Base-by-base conservation (phyloP, 2,797 vertebrate species). In the Lycodopsis pacificus region DNA sequence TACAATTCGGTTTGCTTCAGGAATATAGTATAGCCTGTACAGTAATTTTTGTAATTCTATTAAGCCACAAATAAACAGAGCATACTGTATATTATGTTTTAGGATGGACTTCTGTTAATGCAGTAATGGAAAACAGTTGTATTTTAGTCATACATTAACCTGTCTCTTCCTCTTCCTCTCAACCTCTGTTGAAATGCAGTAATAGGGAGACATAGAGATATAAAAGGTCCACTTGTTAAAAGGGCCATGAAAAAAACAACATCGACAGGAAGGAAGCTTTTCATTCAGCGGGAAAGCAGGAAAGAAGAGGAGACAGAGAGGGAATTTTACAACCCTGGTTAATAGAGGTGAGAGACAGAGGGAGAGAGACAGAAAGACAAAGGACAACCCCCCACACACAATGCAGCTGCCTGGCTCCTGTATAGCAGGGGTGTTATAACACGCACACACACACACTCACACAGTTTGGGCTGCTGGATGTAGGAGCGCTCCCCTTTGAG, bases 231-330 rank as follows among this genome's bases (percentile, higher is more conserved):
- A 78, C 83, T 86, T 90, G 91, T 93, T 91, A 92, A 93, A 88
- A 67, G 73, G 86, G 83, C 56, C 78, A 88, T 86, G 86, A 86
- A 91, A 86, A 87, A 86, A 92, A 90, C 77, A 85, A 84, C 82
- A 86, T 65, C 0, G 54, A 81, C 88, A 94, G 92, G 93, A 95
- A 95, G 93, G 92, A 94, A 94, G 87, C 78, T 73, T 91, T 88
- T 91, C 86, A 91, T 92, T 94, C 85, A 88, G 88, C 25, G 79
- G 82, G 77, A 88, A 79, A 71, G 68, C 40, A 80, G 82, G 67
- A 74, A 83, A 88, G 70, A 79, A 88, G 83, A 86, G 89, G 81
- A 86, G 90, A 88, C 75, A 40, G 69, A 80, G 75, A 71, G 77
- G 22, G 77, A 71, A 86, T 89, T 94, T 94, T 93, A 93, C 83